These are phyloP conservation scores for Strix occidentalis DNA, from an alignment of 2,797 vertebrate genomes.

Conservation along the genomic window DNA sequence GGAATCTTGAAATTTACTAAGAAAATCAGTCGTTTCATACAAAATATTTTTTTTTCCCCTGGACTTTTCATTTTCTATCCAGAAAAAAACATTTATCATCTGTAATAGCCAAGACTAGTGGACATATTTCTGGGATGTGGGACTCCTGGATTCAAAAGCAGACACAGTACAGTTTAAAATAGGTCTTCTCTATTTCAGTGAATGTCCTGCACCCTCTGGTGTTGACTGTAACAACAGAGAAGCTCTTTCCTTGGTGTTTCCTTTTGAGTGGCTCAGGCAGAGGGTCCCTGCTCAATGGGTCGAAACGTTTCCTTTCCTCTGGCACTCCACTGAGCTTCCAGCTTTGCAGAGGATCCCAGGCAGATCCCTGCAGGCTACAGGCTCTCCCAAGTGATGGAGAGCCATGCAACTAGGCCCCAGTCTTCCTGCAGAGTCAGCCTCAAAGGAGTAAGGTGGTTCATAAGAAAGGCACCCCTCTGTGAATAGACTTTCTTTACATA, in stretches of 20 bases:
- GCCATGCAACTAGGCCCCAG: neutral
- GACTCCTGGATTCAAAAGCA: neutral
- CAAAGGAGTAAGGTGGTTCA: neutral
- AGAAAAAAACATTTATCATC: neutral
- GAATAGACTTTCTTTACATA: neutral
- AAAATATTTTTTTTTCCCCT: neutral
- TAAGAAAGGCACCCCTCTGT: neutral
- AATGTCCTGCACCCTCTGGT: slow-evolving; percentile 1
- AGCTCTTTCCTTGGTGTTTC: neutral
- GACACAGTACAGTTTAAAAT: neutral
- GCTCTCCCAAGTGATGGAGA: neutral
- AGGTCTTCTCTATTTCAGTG: neutral
- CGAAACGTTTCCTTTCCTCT: neutral
- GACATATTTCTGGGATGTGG: neutral
- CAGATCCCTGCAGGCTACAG: neutral
- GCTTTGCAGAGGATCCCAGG: neutral
- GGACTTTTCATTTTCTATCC: neutral
- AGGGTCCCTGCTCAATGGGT: neutral
- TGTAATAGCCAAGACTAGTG: neutral
- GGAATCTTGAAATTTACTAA: neutral
- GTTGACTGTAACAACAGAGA: neutral
- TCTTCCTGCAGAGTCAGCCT: neutral
- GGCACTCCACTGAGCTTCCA: neutral
- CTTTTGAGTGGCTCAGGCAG: neutral
- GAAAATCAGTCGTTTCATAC: neutral